Base-by-base conservation (phyloP, 2,113 vertebrate genomes). In the Saimiri boliviensis region DNA sequence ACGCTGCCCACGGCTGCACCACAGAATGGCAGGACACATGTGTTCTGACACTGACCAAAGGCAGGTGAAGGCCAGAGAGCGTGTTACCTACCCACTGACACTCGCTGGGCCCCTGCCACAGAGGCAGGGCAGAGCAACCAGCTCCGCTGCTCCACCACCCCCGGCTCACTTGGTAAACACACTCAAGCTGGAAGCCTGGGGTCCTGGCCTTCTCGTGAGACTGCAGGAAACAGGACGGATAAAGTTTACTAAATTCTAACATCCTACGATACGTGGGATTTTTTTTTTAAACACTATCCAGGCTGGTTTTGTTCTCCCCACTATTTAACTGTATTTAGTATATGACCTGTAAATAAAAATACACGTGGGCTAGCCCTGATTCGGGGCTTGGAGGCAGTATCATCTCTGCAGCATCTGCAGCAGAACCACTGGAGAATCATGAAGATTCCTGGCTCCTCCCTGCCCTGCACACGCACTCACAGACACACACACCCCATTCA, bases 121-220 rank as follows among this genome's bases (percentile, higher is more conserved):
- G n/a, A 70, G n/a, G 21, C 8, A 2, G 45, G 30, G 8, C 17
- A 37, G 37, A 63, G 70, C 54, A 58, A 0, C 52, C 12, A 7
- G 27, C 37, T 10, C 80, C 0, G 3, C 90, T 32, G 60, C 66
- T 27, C 11, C 73, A 23, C 94, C 58, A 86, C 12, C 23, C 19
- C 35, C 27, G 2, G 2, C 68, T n/a, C 12, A 0, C 25, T 4
- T 47, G 25, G 8, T 87, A 71, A 96, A 88, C 71, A 92, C 35
- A 3, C 5, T 0, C 54, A 1, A 7, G 40, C 85, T 71, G 80
- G 49, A 7, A 63, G 58, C 58, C 3, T 0, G 82, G 10, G 1
- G 12, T 42, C 8, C 8, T 2, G 6, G 47, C 7, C 56, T 88
- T 73, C 94, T 92, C 90, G 66, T 19, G 2, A 68, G 49, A 47